A percentile compares a stretch with the other conserved stretches of the same genome.
phyloP scores from a whole-genome alignment of 2,113 vertebrate species.

The Orientallactaga bullata region DNA sequence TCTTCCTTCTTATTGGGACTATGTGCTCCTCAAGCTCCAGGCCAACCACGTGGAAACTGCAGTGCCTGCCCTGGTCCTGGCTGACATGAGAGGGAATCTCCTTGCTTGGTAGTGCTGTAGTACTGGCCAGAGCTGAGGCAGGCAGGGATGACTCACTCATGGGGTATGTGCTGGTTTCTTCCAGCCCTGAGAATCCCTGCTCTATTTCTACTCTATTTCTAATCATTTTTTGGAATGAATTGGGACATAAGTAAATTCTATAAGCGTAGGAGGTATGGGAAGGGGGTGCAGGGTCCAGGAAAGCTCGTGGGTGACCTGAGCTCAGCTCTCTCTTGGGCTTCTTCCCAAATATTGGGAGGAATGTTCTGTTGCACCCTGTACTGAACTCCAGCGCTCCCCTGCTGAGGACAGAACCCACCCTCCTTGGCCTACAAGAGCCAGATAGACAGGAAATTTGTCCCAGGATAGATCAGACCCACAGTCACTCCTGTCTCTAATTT shows the following conservation, averaged over 20 bases:
- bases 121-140: background rate
- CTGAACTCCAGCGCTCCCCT: background rate
- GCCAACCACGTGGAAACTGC: accelerated
- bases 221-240: background rate
- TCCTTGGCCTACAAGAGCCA: background rate
- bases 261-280: background rate
- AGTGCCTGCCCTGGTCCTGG: background rate
- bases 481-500: background rate
- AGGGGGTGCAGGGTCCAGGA: background rate
- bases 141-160: background rate
- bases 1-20: background rate
- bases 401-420: background rate
- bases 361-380: background rate
- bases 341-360: background rate
- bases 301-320: background rate
- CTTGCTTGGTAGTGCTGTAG: background rate
- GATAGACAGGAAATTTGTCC: background rate
- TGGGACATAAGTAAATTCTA: background rate
- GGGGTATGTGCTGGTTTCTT: background rate
- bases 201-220: slow-evolving; percentile 8
- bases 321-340: background rate
- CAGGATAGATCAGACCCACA: background rate
- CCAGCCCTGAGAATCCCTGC: background rate
- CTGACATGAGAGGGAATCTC: background rate
- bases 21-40: accelerated